phyloP scores from a whole-genome alignment of 2,888 invertebrate species.

The Euzetes globulus region DNA sequence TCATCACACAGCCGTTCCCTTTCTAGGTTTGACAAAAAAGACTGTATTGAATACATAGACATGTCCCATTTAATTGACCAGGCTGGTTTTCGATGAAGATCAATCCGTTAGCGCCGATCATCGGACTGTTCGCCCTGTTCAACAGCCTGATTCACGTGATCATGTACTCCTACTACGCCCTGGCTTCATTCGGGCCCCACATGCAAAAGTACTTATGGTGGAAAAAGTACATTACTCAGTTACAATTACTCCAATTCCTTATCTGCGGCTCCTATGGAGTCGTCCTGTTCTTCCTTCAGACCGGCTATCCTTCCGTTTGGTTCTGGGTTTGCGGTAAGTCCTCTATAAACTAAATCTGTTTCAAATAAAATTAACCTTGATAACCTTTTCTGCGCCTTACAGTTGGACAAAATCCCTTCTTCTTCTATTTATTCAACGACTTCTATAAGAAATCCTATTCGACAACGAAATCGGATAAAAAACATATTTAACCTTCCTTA shows the following conservation, averaged over 20 bases:
- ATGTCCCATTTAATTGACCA: no score
- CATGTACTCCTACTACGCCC: conserved; percentile 27
- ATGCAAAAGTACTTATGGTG: conserved; percentile 33
- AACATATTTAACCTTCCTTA: neutral
- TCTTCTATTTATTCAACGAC: conserved; percentile 28
- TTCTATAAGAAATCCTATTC: conserved; percentile 31
- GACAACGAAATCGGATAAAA: neutral
- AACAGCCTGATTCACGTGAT: conserved; percentile 25
- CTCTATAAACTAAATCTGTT: no score
- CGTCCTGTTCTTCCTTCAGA: conserved; percentile 17
- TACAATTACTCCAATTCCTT: conserved; percentile 29
- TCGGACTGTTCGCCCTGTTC: conserved; percentile 23
- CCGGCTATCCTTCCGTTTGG: conserved; percentile 33
- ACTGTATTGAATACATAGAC: no score
- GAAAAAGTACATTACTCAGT: conserved; percentile 34
- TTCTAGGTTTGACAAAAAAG: conserved; percentile 25
- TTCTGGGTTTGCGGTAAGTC: conserved; percentile 2
- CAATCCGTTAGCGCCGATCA: conserved; percentile 31
- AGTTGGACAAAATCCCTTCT: conserved; percentile 27
- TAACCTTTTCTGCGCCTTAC: no score
- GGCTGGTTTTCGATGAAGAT: conserved; percentile 34
- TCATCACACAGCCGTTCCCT: conserved; percentile 32
- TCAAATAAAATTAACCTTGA: no score
- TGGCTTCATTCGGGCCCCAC: neutral
- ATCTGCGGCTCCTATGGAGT: conserved; percentile 19